Conservation (phyloP, 2,797 vertebrate species). For the Capromys pilorides region DNA sequence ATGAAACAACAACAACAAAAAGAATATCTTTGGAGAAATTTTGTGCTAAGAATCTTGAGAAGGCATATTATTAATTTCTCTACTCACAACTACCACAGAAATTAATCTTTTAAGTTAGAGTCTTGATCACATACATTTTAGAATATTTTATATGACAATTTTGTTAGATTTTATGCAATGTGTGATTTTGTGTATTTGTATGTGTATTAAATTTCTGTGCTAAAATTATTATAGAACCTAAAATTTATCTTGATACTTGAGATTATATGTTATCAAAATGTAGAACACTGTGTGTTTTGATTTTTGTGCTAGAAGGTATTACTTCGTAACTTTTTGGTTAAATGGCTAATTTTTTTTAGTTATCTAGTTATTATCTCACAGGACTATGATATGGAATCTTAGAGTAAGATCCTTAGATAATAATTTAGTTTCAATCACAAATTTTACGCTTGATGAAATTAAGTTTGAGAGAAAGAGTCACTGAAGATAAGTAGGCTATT, state of each 20-base stretch:
- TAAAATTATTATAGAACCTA: background rate
- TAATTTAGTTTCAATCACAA: background rate
- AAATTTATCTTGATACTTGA: background rate
- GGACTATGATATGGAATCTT: background rate
- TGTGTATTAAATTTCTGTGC: background rate
- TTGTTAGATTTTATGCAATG: background rate
- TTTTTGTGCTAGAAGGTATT: background rate
- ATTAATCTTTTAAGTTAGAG: background rate
- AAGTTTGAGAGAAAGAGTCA: background rate
- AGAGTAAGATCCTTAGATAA: background rate
- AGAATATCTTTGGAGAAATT: background rate
- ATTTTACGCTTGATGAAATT: slow-evolving; percentile 39
- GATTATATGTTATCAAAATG: background rate
- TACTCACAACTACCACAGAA: background rate
- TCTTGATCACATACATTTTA: background rate
- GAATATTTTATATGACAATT: background rate
- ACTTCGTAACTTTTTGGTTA: slow-evolving; percentile 7
- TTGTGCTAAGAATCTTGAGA: background rate
- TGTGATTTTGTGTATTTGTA: background rate
- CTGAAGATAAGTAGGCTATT: background rate
- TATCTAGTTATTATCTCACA: background rate
- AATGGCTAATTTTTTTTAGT: slow-evolving; percentile 25
- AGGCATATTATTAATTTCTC: background rate
- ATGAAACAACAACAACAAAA: background rate
- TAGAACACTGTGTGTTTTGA: background rate